phyloP scores from a whole-genome alignment of 2,888 invertebrate genomes.

The Ephialtes manifestator region DNA sequence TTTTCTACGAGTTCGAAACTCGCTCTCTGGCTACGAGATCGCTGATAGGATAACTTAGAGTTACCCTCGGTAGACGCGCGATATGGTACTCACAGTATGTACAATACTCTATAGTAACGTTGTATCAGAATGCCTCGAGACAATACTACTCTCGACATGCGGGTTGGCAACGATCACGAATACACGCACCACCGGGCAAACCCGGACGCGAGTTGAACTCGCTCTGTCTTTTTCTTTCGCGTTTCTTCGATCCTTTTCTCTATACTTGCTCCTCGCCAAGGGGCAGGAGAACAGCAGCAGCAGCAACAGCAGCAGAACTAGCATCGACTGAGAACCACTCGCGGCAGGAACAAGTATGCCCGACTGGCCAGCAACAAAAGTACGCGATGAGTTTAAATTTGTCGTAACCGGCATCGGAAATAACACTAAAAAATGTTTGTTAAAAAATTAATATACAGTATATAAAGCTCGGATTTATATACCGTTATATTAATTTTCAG shows the following conservation, averaged over 20 bases:
- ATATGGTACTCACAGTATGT: slow-evolving; percentile 12
- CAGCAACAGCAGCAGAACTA: neutral
- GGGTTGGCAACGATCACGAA: slow-evolving; percentile 44
- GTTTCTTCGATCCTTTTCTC: slow-evolving; percentile 9
- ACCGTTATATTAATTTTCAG: too few relatives aligned
- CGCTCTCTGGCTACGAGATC: slow-evolving; percentile 53
- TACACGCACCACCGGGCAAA: slow-evolving; percentile 47
- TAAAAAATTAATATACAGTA: too few relatives aligned
- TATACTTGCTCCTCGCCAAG: neutral
- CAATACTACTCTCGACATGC: slow-evolving; percentile 62
- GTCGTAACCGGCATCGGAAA: too few relatives aligned
- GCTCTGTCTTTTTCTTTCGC: slow-evolving; percentile 26
- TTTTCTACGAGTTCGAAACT: slow-evolving; percentile 38
- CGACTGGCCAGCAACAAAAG: slow-evolving; percentile 45
- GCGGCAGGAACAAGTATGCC: slow-evolving; percentile 32
- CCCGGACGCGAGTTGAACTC: slow-evolving; percentile 65
- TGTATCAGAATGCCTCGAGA: slow-evolving; percentile 53
- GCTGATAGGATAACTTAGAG: slow-evolving; percentile 59
- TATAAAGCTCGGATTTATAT: too few relatives aligned
- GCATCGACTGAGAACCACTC: slow-evolving; percentile 19
- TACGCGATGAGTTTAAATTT: slow-evolving; percentile 51
- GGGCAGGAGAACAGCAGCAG: neutral
- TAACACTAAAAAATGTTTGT: too few relatives aligned
- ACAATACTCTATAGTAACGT: neutral
- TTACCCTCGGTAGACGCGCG: slow-evolving; percentile 33